These are phyloP conservation scores for Pelochelys cantorii DNA, from an alignment of 2,797 vertebrate genomes.

Conservation along the genomic window DNA sequence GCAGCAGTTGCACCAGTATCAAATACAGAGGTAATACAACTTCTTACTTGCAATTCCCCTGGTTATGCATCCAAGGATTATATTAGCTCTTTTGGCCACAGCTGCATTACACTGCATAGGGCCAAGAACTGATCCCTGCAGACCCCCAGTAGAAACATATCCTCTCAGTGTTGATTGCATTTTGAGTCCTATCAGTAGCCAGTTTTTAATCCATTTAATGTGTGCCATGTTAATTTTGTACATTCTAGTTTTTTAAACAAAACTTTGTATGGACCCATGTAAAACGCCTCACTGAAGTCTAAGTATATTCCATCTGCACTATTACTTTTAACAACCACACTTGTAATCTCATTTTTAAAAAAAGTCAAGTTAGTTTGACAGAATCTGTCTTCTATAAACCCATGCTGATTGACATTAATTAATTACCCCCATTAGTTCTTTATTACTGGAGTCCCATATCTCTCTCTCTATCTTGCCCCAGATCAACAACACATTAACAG, in stretches of 20 bases:
- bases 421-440: background rate
- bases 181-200: background rate
- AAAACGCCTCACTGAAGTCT: background rate
- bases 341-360: background rate
- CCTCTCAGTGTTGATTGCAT: background rate
- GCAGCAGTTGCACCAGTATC: background rate
- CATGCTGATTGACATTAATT: background rate
- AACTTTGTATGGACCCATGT: background rate
- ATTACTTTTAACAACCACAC: background rate
- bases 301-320: background rate
- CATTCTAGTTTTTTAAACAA: background rate
- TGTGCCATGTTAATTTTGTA: background rate
- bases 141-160: background rate
- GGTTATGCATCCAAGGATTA: background rate
- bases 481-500: background rate
- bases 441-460: background rate
- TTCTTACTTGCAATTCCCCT: background rate
- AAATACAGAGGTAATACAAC: background rate
- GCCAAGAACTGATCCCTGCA: background rate
- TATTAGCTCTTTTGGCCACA: background rate
- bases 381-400: background rate
- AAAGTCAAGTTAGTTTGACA: background rate
- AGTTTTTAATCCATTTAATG: background rate
- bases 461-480: background rate
- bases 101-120: background rate